Conservation (phyloP, 2,797 vertebrate genomes). For the Eurystomus glaucurus region DNA sequence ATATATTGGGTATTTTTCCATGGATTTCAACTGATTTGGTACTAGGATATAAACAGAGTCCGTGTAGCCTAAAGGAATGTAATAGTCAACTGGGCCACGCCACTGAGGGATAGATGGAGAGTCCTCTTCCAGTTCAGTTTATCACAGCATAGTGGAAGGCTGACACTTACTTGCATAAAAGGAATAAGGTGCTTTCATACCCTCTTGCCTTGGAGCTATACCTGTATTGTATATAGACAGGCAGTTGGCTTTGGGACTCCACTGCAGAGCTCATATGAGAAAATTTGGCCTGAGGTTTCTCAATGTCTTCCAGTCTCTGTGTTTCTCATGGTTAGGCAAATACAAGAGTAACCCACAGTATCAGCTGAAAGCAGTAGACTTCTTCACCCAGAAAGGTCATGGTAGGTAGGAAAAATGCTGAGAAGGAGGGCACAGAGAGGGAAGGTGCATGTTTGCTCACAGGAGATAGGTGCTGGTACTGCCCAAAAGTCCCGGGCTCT, state of each 20-base stretch:
- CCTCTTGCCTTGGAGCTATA: not conserved
- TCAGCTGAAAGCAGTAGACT: not conserved
- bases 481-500: not conserved
- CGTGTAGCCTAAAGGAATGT: not conserved
- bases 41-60: not conserved
- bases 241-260: not conserved
- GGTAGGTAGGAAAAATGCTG: not conserved
- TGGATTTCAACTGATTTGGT: not conserved
- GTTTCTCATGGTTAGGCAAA: not conserved
- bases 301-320: not conserved
- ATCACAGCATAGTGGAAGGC: not conserved
- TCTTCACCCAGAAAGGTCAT: not conserved
- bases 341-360: not conserved
- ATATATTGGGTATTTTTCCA: not conserved
- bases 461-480: not conserved
- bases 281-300: not conserved
- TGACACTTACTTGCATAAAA: not conserved
- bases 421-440: not conserved
- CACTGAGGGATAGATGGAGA: not conserved
- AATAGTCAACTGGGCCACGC: not conserved
- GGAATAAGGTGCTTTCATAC: not conserved
- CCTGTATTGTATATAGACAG: not conserved
- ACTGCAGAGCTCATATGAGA: not conserved
- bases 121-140: not conserved
- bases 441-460: not conserved